Base-by-base conservation (phyloP, 2,888 invertebrate genomes). In the Chloroclystis v-ata region DNA sequence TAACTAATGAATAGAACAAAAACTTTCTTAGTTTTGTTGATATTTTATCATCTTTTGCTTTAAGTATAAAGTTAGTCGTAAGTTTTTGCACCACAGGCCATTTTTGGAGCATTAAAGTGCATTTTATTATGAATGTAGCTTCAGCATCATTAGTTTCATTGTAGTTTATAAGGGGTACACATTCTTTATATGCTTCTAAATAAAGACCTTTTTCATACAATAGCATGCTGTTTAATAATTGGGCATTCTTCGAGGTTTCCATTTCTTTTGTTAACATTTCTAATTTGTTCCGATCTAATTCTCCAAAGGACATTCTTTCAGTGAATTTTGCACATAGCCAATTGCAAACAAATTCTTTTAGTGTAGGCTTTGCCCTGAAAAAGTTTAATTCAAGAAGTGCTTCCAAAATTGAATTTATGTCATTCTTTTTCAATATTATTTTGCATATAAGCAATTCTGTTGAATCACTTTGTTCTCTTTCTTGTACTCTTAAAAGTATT, bases 191-290 rank as follows among this genome's bases (percentile, higher is more conserved):
- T 24, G 93, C 90, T 51, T 90, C 88, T 12, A 90, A 64, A 58
- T 89, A 89, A 46, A 90, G 79, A 13, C 88, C 76, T 37, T 85
- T 77, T 11, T 89, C 75, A 70, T 82, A 90, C 11, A 79, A 70
- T 43, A 90, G 68, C 49, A 92, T 89, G 26, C 91, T 90, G 75
- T 89, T 89, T 1, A 93, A 89, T 32, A 94, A 79, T 24, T 89
- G 72, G 1, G 90, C 92, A 64, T 91, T 86, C 59, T 90, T 89
- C 0, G 92, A 92, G 52, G 89, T 86, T 53, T 88, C 71, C 61
- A 93, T 90, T 4, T 91, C 71, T 40, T 82, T 69, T 41, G 90
- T 73, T 3, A 94, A 78, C 49, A 74, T 72, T 35, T 89, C 78
- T 40, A 88, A 88, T 29, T 74, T 63, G 44, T 89, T 82, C 54